Evolutionary conservation across 1,140 invertebrate genomes (phyloP).

Genomic region (Chironomus striatipennis): DNA sequence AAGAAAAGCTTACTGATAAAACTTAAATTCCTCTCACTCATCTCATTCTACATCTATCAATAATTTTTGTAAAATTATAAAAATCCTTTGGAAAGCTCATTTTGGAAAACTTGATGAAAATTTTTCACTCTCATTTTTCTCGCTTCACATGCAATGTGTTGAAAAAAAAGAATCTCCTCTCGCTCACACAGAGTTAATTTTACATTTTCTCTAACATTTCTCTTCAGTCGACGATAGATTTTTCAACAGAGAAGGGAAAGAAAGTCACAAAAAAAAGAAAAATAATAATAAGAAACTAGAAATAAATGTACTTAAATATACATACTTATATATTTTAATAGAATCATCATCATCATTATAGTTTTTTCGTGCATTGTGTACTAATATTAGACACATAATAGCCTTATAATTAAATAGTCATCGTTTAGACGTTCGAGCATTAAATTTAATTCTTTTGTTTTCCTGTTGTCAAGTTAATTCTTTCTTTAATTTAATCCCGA

Average conservation of each 20-base stretch:
- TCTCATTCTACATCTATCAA: neutral
- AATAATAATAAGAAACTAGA: constrained; percentile 24
- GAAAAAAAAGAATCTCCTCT: neutral
- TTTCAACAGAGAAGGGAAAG: neutral
- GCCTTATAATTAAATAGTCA: no score
- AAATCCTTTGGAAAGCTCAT: constrained; percentile 12
- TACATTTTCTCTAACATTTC: neutral
- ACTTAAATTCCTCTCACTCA: no score
- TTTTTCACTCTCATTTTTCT: neutral
- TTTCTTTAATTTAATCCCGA: no score
- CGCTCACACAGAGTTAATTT: neutral
- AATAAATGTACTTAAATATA: neutral
- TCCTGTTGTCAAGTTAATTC: no score
- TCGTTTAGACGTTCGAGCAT: no score
- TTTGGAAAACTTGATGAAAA: constrained; percentile 5
- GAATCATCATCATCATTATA: constrained; percentile 25
- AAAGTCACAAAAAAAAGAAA: neutral
- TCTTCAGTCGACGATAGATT: constrained; percentile 12
- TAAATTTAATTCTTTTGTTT: no score
- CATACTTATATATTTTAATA: neutral
- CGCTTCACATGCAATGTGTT: neutral
- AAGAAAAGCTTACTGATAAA: no score
- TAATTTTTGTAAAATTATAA: neutral
- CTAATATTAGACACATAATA: constrained; percentile 40
- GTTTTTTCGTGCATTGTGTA: constrained; percentile 46